A percentile compares a stretch with the other conserved stretches of the same genome.
phyloP scores from a whole-genome alignment of 2,797 vertebrate species.

The Eulemur albifrons region DNA sequence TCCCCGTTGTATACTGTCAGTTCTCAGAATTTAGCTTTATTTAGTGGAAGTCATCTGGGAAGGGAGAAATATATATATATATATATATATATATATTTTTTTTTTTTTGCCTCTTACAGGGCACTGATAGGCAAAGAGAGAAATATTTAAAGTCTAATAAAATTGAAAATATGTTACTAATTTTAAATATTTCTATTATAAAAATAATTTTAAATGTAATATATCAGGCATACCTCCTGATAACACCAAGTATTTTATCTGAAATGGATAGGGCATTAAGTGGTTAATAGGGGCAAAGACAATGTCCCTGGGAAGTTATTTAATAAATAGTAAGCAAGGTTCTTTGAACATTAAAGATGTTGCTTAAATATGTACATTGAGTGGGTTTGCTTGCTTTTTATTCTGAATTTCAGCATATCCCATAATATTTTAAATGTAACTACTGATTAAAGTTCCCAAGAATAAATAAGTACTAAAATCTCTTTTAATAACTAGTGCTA shows the following conservation, averaged over 20 bases:
- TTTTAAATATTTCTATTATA: slow-evolving; percentile 21
- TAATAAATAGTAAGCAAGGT: slow-evolving; percentile 13
- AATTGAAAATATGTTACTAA: slow-evolving; percentile 11
- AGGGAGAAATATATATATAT: background rate
- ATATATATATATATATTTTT: too few relatives aligned
- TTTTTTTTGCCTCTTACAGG: too few relatives aligned
- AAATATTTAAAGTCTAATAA: slow-evolving; percentile 12
- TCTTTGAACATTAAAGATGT: background rate
- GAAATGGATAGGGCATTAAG: background rate
- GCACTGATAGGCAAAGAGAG: background rate
- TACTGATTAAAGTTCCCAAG: background rate
- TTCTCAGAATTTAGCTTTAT: slow-evolving; percentile 26
- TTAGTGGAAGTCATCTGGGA: slow-evolving; percentile 14
- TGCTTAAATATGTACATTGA: background rate
- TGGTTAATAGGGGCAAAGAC: background rate
- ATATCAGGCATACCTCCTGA: background rate
- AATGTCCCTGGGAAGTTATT: slow-evolving; percentile 18
- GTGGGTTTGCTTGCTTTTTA: background rate
- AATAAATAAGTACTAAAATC: background rate
- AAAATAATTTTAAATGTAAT: background rate
- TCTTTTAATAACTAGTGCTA: background rate
- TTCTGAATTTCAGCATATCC: background rate
- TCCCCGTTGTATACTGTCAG: background rate
- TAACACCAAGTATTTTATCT: slow-evolving; percentile 2
- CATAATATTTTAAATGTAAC: slow-evolving; percentile 10